Conservation (phyloP, 2,113 vertebrate species). For the Apeltes quadracus region DNA sequence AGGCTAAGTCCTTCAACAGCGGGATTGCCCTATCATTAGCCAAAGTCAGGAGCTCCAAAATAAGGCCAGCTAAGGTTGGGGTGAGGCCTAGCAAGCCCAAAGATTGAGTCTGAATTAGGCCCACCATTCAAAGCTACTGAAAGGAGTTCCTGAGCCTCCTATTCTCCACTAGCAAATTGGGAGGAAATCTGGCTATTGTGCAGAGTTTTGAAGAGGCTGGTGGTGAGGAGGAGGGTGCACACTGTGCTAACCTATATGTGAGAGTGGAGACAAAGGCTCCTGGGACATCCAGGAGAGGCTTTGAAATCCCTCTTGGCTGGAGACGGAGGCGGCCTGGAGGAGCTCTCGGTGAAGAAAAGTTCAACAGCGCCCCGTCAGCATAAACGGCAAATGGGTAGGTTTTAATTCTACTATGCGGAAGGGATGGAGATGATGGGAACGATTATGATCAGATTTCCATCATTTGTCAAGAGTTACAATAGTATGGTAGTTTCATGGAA, state of each 20-base stretch:
- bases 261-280: constrained; percentile 78
- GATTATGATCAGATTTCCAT: background rate
- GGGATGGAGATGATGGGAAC: constrained; percentile 2
- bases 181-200: constrained; percentile 92
- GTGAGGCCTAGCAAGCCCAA: constrained; percentile 84
- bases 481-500: background rate
- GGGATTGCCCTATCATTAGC: constrained; percentile 89
- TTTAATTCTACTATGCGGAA: constrained; percentile 38
- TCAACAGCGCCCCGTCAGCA: constrained; percentile 57
- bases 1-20: constrained; percentile 71
- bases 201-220: constrained; percentile 83
- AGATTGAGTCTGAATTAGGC: constrained; percentile 92
- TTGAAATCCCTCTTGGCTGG: constrained; percentile 74
- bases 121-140: constrained; percentile 88
- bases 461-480: background rate
- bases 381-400: constrained; percentile 29
- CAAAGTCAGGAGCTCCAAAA: constrained; percentile 90
- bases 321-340: constrained; percentile 60
- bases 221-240: constrained; percentile 67
- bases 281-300: constrained; percentile 78
- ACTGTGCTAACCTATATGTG: constrained; percentile 87
- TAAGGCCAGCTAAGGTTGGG: constrained; percentile 86
- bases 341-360: constrained; percentile 60
- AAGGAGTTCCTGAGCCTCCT: constrained; percentile 87
- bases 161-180: constrained; percentile 88